Evolutionary conservation across 2,888 invertebrate species (phyloP).

Genomic region (Heliconius cydno): DNA sequence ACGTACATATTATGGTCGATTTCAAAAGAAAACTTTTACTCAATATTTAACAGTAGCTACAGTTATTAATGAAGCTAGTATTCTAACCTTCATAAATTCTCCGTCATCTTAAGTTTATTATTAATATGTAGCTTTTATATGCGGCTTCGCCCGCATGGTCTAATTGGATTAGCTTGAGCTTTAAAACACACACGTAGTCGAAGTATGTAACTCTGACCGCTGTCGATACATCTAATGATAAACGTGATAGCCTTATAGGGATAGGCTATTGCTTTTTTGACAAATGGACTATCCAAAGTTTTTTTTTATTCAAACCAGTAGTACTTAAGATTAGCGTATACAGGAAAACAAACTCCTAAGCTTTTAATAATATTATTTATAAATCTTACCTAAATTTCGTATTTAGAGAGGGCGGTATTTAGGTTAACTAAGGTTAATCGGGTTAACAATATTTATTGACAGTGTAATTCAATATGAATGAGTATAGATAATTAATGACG

Average conservation of each 20-base stretch:
- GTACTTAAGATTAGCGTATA: no score
- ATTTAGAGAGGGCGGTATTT: slow-evolving; percentile 23
- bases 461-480: slow-evolving; percentile 27
- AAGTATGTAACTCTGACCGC: background rate
- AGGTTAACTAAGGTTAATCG: slow-evolving; percentile 37
- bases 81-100: background rate
- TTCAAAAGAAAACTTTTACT: background rate
- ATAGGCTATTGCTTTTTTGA: background rate
- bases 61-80: background rate
- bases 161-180: background rate
- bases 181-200: background rate
- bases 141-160: background rate
- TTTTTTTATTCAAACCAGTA: no score
- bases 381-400: background rate
- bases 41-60: background rate
- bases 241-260: background rate
- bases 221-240: background rate
- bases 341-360: no score
- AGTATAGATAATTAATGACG: slow-evolving; percentile 25
- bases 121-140: background rate
- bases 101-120: background rate
- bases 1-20: no score
- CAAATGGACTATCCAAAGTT: no score
- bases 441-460: slow-evolving; percentile 39
- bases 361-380: no score